phyloP scores from a whole-genome alignment of 2,888 invertebrate species.

The Cistogaster globosa region DNA sequence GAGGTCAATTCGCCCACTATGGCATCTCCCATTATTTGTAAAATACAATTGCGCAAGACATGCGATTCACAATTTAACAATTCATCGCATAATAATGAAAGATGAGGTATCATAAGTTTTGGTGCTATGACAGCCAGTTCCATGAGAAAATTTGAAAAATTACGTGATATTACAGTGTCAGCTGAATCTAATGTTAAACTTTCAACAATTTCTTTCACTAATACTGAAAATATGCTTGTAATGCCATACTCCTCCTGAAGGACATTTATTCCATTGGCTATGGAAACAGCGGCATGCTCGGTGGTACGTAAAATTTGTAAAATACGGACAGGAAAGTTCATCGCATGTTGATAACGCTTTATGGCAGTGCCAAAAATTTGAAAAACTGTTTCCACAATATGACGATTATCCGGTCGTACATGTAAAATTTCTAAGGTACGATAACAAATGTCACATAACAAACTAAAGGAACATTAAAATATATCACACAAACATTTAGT shows the following conservation, averaged over 20 bases:
- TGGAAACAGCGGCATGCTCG: slow-evolving; percentile 79
- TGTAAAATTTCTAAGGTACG: slow-evolving; percentile 80
- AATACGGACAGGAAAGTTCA: slow-evolving; percentile 89
- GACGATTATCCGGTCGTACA: slow-evolving; percentile 85
- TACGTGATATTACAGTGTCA: slow-evolving; percentile 79
- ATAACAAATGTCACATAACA: slow-evolving; percentile 82
- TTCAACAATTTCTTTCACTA: slow-evolving; percentile 81
- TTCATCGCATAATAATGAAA: slow-evolving; percentile 81
- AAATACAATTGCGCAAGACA: slow-evolving; percentile 90
- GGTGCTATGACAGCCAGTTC: slow-evolving; percentile 80
- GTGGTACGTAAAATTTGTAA: slow-evolving; percentile 84
- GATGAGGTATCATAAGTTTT: slow-evolving; percentile 81
- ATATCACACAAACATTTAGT: neutral
- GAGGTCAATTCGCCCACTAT: slow-evolving; percentile 88
- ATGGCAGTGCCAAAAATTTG: slow-evolving; percentile 92
- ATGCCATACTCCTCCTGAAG: slow-evolving; percentile 81
- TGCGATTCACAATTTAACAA: slow-evolving; percentile 85
- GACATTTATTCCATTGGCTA: slow-evolving; percentile 80
- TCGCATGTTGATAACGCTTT: slow-evolving; percentile 92
- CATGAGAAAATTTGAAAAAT: slow-evolving; percentile 81
- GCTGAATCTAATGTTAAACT: slow-evolving; percentile 78
- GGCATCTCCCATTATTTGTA: slow-evolving; percentile 92
- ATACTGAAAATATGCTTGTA: slow-evolving; percentile 79
- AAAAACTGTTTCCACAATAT: slow-evolving; percentile 87
- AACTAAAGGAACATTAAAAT: slow-evolving; percentile 72